phyloP scores from a whole-genome alignment of 2,797 vertebrate species.

The Labroides dimidiatus region DNA sequence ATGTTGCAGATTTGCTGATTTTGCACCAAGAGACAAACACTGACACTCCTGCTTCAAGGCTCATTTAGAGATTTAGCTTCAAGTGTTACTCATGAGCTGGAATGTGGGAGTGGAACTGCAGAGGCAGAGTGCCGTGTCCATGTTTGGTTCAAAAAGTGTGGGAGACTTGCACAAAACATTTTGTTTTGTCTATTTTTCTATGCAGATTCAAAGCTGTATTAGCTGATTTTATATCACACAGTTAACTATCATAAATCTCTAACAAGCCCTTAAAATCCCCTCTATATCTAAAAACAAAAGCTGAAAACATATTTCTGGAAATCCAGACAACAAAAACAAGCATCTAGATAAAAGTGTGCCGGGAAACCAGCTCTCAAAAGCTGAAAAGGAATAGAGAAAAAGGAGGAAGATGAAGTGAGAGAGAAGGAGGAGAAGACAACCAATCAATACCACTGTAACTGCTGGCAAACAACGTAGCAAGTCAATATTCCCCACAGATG shows the following conservation, averaged over 20 bases:
- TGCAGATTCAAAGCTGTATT: neutral
- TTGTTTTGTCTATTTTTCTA: no score
- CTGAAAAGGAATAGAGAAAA: constrained; percentile 3
- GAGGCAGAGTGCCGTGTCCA: no score
- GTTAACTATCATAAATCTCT: neutral
- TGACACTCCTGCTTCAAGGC: no score
- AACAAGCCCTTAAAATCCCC: neutral
- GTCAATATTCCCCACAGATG: constrained; percentile 35
- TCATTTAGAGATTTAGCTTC: no score
- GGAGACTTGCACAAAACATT: no score
- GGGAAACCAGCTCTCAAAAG: constrained; percentile 2
- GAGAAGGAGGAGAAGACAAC: neutral
- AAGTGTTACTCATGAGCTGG: no score
- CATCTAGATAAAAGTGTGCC: neutral
- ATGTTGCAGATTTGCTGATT: no score
- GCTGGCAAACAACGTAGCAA: constrained; percentile 35
- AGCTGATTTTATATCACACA: neutral
- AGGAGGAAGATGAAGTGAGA: neutral
- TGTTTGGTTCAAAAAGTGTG: no score
- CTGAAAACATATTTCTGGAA: neutral
- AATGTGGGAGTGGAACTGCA: no score
- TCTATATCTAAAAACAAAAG: neutral
- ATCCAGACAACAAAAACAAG: constrained; percentile 11
- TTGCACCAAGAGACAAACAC: no score
- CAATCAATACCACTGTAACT: constrained; percentile 30